Base-by-base conservation (phyloP, 2,113 vertebrate genomes). In the Bubalus kerabau region DNA sequence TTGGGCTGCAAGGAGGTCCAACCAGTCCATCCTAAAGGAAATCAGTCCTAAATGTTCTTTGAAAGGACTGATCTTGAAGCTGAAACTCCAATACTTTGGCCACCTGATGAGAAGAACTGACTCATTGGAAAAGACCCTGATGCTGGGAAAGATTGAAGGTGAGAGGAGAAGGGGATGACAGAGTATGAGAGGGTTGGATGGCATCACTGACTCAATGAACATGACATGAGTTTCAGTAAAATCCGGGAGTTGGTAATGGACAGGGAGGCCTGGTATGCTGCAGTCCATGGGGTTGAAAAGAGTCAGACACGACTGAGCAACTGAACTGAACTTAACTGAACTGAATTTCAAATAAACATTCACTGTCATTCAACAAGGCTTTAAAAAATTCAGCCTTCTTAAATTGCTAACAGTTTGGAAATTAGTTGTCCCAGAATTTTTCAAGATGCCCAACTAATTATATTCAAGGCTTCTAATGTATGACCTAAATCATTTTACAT, bases 351-450 rank as follows among this genome's bases (percentile, higher is more conserved):
- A 93, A 80, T 43, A 36, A 67, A 50, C 7, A 71, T 32, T 90
- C 2, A 14, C 28, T 26, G 32, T 71, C 78, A 90, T 46, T 92
- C 84, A 83, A 54, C 8, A 89, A 82, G 48, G 2, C 19, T 74
- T 95, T 90, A 4, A 90, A 95, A 94, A 92, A 26, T 60, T 36
- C 24, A 95, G 59, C 7, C 67, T 94, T 90, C 62, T 88, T 74
- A n/a, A 94, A 64, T 87, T 92, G 56, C 67, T 90, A 56, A 23
- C 26, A 80, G 13, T 74, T 92, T 90, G 15, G 50, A 89, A 76
- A 24, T 86, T 60, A 86, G 43, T 11, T 80, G 21, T 90, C 24
- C 60, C n/a, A 54, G 95, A 82, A n/a, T 9, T 89, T 95, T 92
- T 59, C 32, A 91, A 87, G 93, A 82, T 62, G 23, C 54, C 11